Base-by-base conservation (phyloP, 30 jellyfish, hydroid and myxozoan genomes). In the Pelagia noctiluca region DNA sequence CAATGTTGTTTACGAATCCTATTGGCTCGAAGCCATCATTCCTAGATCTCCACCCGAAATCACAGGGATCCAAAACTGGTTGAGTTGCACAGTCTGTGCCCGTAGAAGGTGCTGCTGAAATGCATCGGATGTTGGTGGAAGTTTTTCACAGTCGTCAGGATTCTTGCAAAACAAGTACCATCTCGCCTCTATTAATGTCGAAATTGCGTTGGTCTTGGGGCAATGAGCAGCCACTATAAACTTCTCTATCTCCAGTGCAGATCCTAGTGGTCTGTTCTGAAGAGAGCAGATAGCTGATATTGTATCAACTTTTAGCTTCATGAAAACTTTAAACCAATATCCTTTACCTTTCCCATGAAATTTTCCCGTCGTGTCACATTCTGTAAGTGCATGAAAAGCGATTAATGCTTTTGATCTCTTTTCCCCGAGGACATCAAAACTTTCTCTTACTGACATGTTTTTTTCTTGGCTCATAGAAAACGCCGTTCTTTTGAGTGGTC, bases 371-470 rank as follows among this genome's bases (percentile, higher is more conserved):
- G 63, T 76, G 66, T 76, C 88, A 76, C 88, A 76, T 22, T 83
- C 83, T 16, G 88, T 76, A 33, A 47, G 65, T 8, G 75, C 88
- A 76, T 76, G 88, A n/a, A 76, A 76, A 19, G 75, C 88, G 35
- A 76, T 52, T 25, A 76, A 34, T 48, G 88, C 84, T 76, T 76
- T 76, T 29, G 88, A 76, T 34, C 52, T 63, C 57, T 7, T 63
- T 63, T 63, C 77, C 77, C 77, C 24, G 24, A 63, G 77, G 53
- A 63, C 78, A 22, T 21, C 57, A 63, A 63, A 63, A 28, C 22
- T 13, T 30, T 63, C 77, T 63, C 57, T 63, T n/a, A 76, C 62
- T 10, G 28, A 22, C 32, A 34, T n/a, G 62, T 50, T 48, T 12
- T 2, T 76, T 76, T 48, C 78, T 54, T 16, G 83, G 33, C 68